Conservation (phyloP, 2,113 vertebrate genomes). For the Urocolius indicus region DNA sequence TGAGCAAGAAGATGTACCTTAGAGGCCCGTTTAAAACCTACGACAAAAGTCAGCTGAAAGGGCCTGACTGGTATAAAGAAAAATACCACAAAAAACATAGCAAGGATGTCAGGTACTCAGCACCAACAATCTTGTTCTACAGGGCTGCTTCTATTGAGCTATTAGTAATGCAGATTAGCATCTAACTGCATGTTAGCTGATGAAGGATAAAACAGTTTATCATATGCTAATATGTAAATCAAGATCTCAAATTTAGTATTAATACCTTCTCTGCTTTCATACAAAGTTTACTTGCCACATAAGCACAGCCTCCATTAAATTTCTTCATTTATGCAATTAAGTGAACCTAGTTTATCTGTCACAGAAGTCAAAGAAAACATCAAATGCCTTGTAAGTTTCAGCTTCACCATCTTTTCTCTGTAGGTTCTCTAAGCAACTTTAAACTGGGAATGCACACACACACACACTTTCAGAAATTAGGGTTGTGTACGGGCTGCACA, state of each 20-base stretch:
- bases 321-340: not conserved
- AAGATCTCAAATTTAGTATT: not conserved
- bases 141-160: not conserved
- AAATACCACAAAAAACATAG: not conserved
- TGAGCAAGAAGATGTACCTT: not conserved
- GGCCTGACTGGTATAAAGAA: not conserved
- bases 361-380: not conserved
- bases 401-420: not conserved
- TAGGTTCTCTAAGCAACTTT: not conserved
- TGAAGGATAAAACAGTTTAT: not conserved
- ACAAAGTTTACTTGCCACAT: not conserved
- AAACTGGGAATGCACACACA: not conserved
- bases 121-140: not conserved
- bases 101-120: not conserved
- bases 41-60: not conserved
- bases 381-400: not conserved
- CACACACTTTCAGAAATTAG: not conserved
- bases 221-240: not conserved
- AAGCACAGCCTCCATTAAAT: not conserved
- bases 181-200: not conserved
- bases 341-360: not conserved
- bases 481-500: not conserved
- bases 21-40: not conserved
- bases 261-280: not conserved
- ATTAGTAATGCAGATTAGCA: not conserved